Base-by-base conservation (phyloP, 2,113 vertebrate species). In the Gopherus flavomarginatus region DNA sequence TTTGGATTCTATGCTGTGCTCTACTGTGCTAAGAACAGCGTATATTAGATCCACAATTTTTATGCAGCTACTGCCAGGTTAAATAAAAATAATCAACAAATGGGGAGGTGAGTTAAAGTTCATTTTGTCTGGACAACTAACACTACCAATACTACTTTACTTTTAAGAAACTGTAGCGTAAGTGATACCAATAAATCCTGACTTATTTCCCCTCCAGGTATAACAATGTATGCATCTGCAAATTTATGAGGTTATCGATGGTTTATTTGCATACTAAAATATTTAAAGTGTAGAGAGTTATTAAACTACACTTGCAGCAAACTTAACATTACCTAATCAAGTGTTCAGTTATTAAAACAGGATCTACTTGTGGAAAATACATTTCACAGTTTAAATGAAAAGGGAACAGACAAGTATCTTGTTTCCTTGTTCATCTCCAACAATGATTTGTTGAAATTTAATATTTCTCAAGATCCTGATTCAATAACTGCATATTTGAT, bases 11-110 rank as follows among this genome's bases (percentile, higher is more conserved):
- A 87, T 87, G 75, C 86, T 77, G 95, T 94, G 96, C 79, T 87
- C 79, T 90, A 35, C 59, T 26, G 89, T 87, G 92, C 65, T 84
- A 91, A 84, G 83, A 21, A 35, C 81, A 78, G 87, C 88, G 88
- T 86, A 52, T 91, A 92, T 44, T 56, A 79, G 83, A 92, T 54
- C 78, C 94, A 92, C 95, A 97, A 89, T 96, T 97, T 93, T 94
- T 93, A 54, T 90, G 91, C 16, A n/a, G 95, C 81, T 85, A 75
- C 72, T 95, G 80, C 86, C 52, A 88, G 52, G 16, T 50, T 88
- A 97, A 97, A 96, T 86, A 96, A 95, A 96, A 94, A 50, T 54
- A 93, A 96, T 90, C 2, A 93, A 79, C 85, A 88, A 49, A 65
- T 86, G 62, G 85, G 72, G 38, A 77, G 91, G 80, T n/a, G 79